Percentiles rank a stretch among this genome's conserved stretches.
Conservation (phyloP, 1,140 invertebrate species). For the Ostrea edulis region DNA sequence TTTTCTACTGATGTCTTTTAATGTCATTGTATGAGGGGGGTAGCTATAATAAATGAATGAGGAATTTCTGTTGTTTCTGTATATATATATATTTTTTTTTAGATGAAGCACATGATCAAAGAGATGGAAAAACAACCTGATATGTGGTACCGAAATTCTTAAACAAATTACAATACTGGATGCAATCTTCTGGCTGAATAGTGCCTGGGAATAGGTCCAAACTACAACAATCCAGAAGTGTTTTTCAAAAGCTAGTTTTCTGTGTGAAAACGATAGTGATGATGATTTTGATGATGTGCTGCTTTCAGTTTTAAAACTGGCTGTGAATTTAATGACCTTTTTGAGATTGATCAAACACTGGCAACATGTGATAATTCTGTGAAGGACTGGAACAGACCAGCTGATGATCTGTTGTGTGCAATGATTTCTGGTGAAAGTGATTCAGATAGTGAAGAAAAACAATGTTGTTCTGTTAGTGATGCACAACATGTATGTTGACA, state of each 20-base stretch:
- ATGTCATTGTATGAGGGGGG: not conserved
- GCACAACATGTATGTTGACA: no score
- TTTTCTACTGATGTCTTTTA: not conserved
- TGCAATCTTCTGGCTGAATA: slow-evolving; percentile 37
- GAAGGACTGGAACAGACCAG: no score
- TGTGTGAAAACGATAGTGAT: not conserved
- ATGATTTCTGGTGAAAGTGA: no score
- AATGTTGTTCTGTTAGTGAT: no score
- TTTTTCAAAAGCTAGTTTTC: slow-evolving; percentile 29
- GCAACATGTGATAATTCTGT: no score
- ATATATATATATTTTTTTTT: not conserved
- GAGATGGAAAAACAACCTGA: not conserved
- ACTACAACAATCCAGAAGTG: slow-evolving; percentile 36
- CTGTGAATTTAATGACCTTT: slow-evolving; percentile 18
- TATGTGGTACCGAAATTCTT: slow-evolving; percentile 29
- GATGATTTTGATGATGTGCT: slow-evolving; percentile 44
- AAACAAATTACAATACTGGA: slow-evolving; percentile 43
- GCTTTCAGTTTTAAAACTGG: not conserved
- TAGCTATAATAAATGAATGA: not conserved
- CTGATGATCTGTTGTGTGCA: no score
- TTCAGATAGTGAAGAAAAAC: no score
- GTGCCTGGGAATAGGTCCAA: slow-evolving; percentile 30
- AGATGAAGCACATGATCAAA: not conserved
- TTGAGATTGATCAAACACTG: not conserved
- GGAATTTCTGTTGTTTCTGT: not conserved